Conservation (phyloP, 2,113 vertebrate genomes). For the Acanthisitta chloris region DNA sequence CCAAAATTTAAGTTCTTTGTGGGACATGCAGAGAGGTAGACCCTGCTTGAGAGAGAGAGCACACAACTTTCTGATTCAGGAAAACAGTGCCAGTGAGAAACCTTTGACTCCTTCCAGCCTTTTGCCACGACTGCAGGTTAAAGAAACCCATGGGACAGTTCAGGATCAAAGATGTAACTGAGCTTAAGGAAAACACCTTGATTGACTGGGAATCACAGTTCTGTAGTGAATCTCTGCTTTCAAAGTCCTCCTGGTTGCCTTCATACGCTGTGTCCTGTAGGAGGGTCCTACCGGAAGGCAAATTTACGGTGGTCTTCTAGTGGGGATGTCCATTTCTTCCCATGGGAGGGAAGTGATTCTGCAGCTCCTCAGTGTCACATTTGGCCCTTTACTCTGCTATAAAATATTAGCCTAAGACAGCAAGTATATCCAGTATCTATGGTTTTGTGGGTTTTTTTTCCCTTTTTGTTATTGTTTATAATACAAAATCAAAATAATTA, state of each 20-base stretch:
- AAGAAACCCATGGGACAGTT: neutral
- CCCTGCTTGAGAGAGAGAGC: neutral
- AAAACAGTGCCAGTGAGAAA: neutral
- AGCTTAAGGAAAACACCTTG: neutral
- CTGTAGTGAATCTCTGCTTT: neutral
- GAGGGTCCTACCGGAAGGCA: neutral
- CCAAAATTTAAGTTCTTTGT: neutral
- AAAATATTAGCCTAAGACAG: neutral
- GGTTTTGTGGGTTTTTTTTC: neutral
- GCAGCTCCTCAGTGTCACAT: neutral
- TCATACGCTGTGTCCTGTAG: neutral
- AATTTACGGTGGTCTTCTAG: neutral
- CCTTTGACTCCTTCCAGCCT: neutral
- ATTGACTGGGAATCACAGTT: neutral
- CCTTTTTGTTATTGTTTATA: neutral
- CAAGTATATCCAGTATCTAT: neutral
- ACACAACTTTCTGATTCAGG: neutral
- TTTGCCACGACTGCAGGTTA: neutral
- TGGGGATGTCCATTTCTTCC: neutral
- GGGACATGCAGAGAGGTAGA: neutral
- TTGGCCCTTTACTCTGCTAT: neutral
- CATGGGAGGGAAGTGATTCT: neutral
- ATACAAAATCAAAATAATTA: neutral
- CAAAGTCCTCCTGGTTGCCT: neutral
- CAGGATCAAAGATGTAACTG: fast-evolving